Evolutionary conservation across 2,888 invertebrate species (phyloP).

Genomic region (Diaprepes abbreviatus): DNA sequence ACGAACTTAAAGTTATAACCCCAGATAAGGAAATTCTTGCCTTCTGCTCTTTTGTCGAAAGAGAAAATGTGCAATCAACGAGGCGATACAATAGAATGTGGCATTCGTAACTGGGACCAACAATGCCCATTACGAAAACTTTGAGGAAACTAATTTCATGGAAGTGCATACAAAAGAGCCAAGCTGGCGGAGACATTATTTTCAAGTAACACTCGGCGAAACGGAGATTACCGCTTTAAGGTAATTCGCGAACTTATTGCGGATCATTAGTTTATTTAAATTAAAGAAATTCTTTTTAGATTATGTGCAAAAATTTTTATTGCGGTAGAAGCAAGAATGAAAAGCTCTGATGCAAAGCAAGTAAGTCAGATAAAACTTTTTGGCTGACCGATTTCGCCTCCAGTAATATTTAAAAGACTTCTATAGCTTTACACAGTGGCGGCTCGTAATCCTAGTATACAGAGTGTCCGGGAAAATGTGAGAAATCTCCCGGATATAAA

Average conservation of each 20-base stretch:
- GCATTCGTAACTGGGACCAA: conserved; percentile 39
- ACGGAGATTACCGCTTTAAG: conserved; percentile 32
- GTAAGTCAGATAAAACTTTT: too few species aligned
- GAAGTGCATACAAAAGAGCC: conserved; percentile 46
- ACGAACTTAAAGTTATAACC: conserved; percentile 8
- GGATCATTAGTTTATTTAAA: not conserved
- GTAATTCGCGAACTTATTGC: conserved; percentile 17
- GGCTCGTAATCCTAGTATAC: too few species aligned
- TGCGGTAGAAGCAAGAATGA: too few species aligned
- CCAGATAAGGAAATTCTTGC: conserved; percentile 12
- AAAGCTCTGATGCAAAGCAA: too few species aligned
- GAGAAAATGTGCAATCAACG: conserved; percentile 28
- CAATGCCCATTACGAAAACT: conserved; percentile 49
- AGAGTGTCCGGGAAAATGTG: too few species aligned
- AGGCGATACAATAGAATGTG: conserved; percentile 33
- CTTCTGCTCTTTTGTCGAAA: conserved; percentile 17
- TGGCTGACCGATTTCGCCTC: too few species aligned
- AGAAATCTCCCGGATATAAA: too few species aligned
- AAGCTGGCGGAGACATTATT: conserved; percentile 36
- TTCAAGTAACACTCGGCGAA: conserved; percentile 32
- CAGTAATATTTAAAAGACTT: too few species aligned
- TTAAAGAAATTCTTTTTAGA: not conserved
- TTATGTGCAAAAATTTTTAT: too few species aligned
- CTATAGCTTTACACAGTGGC: too few species aligned
- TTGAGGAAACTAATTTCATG: conserved; percentile 49